Base-by-base conservation (phyloP, 2,113 vertebrate species). In the Xiphophorus maculatus region DNA sequence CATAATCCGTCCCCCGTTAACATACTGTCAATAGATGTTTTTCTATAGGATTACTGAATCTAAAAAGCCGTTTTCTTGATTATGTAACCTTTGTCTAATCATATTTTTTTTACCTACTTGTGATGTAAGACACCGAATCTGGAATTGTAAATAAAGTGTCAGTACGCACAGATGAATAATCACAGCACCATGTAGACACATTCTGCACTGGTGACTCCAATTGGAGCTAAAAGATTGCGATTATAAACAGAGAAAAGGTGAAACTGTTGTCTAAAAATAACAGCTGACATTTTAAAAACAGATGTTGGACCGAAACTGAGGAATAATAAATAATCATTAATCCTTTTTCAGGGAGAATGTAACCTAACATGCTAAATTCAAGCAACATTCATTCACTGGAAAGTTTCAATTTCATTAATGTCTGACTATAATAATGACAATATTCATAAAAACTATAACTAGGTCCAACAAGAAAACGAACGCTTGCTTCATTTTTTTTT, bases 1-100 rank as follows among this genome's bases (percentile, higher is more conserved):
- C n/a, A 77, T 14, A 62, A 70, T 79, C 61, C 37, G 66, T 22
- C 48, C 61, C 8, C 8, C 60, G 4, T 74, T n/a, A n/a, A n/a
- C n/a, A n/a, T n/a, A n/a, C 14, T 58, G 10, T 66, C 27, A 71
- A 80, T 77, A 58, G 32, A 80, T 80, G 25, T 6, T 58, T 54
- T 35, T 63, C 12, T 8, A 40, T n/a, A 29, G 37, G 0, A 80
- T 58, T 82, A 32, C 10, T 30, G 51, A 12, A 71, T 67, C 1
- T 29, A 62, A 73, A 78, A 80, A 37, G 28, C 11, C 15, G 19
- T 9, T 19, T 48, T 48, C 44, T 37, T 37, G 35, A 37, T 37
- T 12, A 12, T 12, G 12, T 12, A 37, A 12, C 35, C 51, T n/a
- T 58, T 10, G 25, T 58, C 22, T 58, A n/a, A 17, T 48, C 44